Evolutionary conservation across 2,888 invertebrate species (phyloP), one percentile per base, ranked within the genome.

Genomic region (Pammene fasciana): DNA sequence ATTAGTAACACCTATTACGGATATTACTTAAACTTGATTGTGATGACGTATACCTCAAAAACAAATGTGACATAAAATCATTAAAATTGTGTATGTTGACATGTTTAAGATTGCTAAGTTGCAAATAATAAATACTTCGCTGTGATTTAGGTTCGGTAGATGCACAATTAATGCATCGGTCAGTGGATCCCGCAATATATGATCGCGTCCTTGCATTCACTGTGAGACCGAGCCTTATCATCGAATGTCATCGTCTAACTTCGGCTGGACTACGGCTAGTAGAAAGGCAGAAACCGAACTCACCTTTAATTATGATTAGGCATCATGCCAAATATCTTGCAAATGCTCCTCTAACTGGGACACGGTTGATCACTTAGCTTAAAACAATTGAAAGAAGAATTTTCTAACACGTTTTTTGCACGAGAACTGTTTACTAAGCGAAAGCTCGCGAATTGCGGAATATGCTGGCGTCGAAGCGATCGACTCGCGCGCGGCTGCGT

Each of bases 131-230:
- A 26, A 4, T 26, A 7, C 38, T 38, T 38, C 7, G 38, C 38
- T 38, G 38, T 57, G 41, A 52, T 38, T 46, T 65, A 65, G 46
- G 46, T 34, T 48, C 16, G 41, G 70, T 46, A 64, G 65, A 65
- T 60, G 70, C 65, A 65, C 70, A 65, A 70, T 65, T 59, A 46
- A 60, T 74, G 73, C 76, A 75, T 78, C 77, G 77, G 78, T 80
- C 81, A 76, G 78, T 78, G 75, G 75, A 78, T 76, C 77, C 76
- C 65, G 72, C 76, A 73, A 74, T 71, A 73, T 76, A 77, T 75
- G 74, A 72, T 76, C 74, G 79, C 83, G 91, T 90, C 92, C 91
- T 92, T 91, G 90, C 91, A 75, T 91, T 90, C 90, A 89, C 88
- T 82, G 81, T 76, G 77, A 82, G 83, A 82, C 79, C 78, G 75